Evolutionary conservation across 2,797 vertebrate genomes (phyloP), one percentile per base, ranked within the genome.

Genomic region (Margarornis squamiger): DNA sequence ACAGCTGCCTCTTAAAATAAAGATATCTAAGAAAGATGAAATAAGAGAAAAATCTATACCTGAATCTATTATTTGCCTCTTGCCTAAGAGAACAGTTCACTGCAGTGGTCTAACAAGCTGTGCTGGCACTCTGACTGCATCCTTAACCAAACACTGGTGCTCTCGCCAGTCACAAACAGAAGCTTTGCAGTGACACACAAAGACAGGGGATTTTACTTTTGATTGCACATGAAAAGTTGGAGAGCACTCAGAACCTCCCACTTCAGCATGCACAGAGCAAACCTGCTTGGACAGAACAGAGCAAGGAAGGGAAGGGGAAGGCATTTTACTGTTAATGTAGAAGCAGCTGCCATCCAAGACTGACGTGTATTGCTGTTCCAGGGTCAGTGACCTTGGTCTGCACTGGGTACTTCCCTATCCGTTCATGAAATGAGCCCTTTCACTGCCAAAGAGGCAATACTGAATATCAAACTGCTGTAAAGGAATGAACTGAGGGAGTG

Each of bases 1-100:
- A 15, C 8, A 29, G 70, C 80, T 91, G 71, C 27, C 41, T 86
- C 88, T 79, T 81, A 95, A 96, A 94, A 96, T 48, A 66, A 74
- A 92, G 66, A 61, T 74, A 85, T 58, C 76, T 65, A 58, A 88
- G 51, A 45, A 81, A 82, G 71, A 91, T 80, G 39, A 95, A 93
- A 72, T 62, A 66, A 55, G n/a, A 70, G 63, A 41, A 93, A 95
- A 95, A 92, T 88, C 61, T 46, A 74, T 70, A 92, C 46, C 45
- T 91, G 93, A 87, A 73, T 91, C 62, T 62, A 39, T 88, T 88
- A 85, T 90, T 87, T 90, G 54, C 36, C 71, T 90, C 73, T 48
- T 88, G 55, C 59, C 90, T 92, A 58, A 65, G 91, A 93, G 91
- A 85, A 52, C 4, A 92, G 52, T 13, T 94, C 39, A 34, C 52